These are phyloP conservation scores for Temnothorax rugatulus DNA, from an alignment of 2,888 invertebrate species.

Conservation along the genomic window DNA sequence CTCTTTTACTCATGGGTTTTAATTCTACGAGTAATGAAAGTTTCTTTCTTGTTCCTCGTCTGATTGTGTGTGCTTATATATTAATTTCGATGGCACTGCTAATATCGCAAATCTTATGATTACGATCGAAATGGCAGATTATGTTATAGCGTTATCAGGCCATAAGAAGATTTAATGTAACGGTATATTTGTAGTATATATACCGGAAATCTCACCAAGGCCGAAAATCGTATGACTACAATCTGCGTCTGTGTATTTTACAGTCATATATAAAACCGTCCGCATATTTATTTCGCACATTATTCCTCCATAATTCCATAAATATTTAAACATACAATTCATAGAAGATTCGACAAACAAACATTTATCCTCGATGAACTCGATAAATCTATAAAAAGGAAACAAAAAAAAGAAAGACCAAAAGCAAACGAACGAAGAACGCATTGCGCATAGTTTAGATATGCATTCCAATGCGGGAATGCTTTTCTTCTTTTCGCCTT, in stretches of 20 bases:
- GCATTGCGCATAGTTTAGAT: constrained; percentile 10
- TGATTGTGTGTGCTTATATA: constrained; percentile 29
- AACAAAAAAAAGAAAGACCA: constrained; percentile 27
- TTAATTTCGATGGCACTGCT: constrained; percentile 42
- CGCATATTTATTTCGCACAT: constrained; percentile 21
- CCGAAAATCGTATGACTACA: constrained; percentile 38
- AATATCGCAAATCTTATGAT: constrained; percentile 17
- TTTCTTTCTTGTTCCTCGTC: neutral
- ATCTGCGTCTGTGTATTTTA: constrained; percentile 41
- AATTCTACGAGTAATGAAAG: constrained; percentile 11
- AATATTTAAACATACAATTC: constrained; percentile 59
- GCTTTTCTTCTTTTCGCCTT: neutral
- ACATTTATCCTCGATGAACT: constrained; percentile 41
- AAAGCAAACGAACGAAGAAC: constrained; percentile 32
- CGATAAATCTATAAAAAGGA: constrained; percentile 20
- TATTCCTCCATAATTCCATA: constrained; percentile 3
- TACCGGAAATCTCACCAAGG: constrained; percentile 35
- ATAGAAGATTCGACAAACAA: constrained; percentile 56
- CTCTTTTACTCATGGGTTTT: neutral
- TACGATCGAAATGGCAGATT: neutral
- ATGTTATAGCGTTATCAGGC: constrained; percentile 32
- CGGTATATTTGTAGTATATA: constrained; percentile 2
- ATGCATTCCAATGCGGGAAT: constrained; percentile 13
- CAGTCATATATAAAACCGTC: constrained; percentile 36
- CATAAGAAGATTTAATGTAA: constrained; percentile 37